Percentiles rank a stretch among this genome's conserved stretches.
phyloP scores from a whole-genome alignment of 1,140 invertebrate species.

The Scylla paramamosain region DNA sequence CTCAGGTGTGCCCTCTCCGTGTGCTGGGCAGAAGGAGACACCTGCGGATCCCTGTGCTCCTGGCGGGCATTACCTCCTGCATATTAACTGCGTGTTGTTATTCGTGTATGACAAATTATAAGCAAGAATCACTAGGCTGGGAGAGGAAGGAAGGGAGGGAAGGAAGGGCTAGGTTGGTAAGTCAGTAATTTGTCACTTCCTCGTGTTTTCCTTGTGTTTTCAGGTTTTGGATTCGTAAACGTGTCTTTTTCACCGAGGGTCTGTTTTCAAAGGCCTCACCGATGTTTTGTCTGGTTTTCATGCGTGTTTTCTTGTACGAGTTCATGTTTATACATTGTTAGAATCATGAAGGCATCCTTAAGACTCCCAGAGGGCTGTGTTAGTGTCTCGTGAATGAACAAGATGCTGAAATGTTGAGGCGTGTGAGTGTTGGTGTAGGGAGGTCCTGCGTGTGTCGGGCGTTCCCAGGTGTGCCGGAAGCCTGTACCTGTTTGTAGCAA shows the following conservation, averaged over 20 bases:
- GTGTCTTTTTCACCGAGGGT: too few species aligned
- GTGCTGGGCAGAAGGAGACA: background rate
- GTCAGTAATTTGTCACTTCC: background rate
- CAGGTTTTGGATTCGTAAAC: too few species aligned
- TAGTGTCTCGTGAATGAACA: too few species aligned
- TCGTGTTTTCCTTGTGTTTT: background rate
- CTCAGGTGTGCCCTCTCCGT: background rate
- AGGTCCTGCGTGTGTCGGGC: background rate
- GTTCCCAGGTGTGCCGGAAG: background rate
- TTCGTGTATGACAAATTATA: slow-evolving; percentile 24
- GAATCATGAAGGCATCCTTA: too few species aligned
- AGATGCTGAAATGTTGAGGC: too few species aligned
- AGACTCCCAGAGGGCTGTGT: too few species aligned
- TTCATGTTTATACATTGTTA: too few species aligned
- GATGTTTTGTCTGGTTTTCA: too few species aligned
- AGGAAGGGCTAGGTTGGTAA: background rate
- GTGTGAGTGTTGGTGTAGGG: background rate
- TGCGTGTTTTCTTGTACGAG: too few species aligned
- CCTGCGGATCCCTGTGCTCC: background rate
- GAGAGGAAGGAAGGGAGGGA: background rate
- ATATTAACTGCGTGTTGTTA: background rate
- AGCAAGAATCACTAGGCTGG: background rate
- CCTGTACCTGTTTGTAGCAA: background rate
- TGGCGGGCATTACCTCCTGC: background rate
- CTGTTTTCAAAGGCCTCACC: too few species aligned